These are phyloP conservation scores for Epinotia brunnichana DNA, from an alignment of 2,888 invertebrate species.

Conservation along the genomic window DNA sequence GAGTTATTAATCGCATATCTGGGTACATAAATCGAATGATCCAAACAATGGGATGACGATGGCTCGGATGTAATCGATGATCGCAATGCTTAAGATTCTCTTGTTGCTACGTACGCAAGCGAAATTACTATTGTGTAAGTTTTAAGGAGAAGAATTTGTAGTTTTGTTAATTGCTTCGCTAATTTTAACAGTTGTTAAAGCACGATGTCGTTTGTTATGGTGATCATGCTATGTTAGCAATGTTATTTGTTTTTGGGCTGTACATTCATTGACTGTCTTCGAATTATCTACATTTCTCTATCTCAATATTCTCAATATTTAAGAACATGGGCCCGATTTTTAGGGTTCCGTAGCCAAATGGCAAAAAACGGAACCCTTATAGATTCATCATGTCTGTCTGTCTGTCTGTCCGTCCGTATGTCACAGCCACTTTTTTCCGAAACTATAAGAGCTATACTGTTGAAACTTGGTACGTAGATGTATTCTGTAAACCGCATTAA, in stretches of 20 bases:
- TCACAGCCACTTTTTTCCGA: too few species aligned
- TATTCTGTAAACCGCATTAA: too few species aligned
- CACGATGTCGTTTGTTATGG: neutral
- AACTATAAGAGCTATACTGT: too few species aligned
- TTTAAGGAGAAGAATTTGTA: constrained; percentile 49
- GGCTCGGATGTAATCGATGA: constrained; percentile 52
- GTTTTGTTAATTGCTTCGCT: constrained; percentile 9
- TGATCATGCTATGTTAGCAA: neutral
- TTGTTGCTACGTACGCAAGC: constrained; percentile 47
- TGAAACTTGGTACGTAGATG: too few species aligned
- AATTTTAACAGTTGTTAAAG: constrained; percentile 1
- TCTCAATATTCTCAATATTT: too few species aligned
- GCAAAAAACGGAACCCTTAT: too few species aligned
- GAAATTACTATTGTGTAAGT: constrained; percentile 48
- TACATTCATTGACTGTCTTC: too few species aligned
- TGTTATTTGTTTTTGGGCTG: neutral
- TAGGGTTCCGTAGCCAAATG: too few species aligned
- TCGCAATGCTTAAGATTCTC: constrained; percentile 44
- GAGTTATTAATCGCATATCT: constrained; percentile 49
- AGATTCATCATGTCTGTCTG: too few species aligned
- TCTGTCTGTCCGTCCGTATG: too few species aligned
- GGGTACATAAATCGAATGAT: constrained; percentile 54
- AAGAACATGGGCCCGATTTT: too few species aligned
- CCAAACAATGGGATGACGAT: constrained; percentile 58
- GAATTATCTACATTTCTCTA: too few species aligned